Conservation (phyloP, 2,113 vertebrate genomes). For the Isichthys henryi region DNA sequence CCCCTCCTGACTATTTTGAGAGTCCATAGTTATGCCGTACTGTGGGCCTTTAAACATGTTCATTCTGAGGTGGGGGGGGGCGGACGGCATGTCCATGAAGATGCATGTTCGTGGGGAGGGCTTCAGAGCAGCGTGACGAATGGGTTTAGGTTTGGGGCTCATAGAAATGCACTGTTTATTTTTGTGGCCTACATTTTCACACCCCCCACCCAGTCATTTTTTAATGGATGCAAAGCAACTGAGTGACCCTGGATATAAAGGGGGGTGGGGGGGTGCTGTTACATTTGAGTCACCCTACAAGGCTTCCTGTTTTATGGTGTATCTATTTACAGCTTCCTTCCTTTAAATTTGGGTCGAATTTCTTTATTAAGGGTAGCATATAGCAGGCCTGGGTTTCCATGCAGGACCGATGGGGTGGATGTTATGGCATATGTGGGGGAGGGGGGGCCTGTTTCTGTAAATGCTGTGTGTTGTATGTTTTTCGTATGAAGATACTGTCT, state of each 20-base stretch:
- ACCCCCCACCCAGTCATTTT: background rate
- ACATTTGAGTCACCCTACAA: background rate
- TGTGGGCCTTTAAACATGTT: background rate
- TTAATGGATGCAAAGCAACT: background rate
- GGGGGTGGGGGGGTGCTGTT: background rate
- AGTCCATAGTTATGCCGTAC: background rate
- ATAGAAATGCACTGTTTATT: conserved; percentile 18
- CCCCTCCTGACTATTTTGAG: background rate
- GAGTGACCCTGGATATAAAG: background rate
- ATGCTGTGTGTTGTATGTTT: background rate
- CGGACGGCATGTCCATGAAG: background rate
- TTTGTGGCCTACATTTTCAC: conserved; percentile 16
- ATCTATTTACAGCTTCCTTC: background rate
- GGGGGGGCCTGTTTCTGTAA: background rate
- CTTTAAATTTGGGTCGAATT: background rate
- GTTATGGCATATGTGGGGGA: background rate
- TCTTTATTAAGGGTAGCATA: background rate
- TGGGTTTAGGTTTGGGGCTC: conserved; percentile 7
- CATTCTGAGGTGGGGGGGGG: too few species aligned
- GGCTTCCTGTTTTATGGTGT: background rate
- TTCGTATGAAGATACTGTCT: background rate
- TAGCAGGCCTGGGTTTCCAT: background rate
- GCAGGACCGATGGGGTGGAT: background rate
- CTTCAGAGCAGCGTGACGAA: background rate
- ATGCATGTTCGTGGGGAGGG: background rate